Evolutionary conservation across 1,140 invertebrate genomes (phyloP), one percentile per base, ranked within the genome.

Genomic region (Diabrotica undecimpunctata): DNA sequence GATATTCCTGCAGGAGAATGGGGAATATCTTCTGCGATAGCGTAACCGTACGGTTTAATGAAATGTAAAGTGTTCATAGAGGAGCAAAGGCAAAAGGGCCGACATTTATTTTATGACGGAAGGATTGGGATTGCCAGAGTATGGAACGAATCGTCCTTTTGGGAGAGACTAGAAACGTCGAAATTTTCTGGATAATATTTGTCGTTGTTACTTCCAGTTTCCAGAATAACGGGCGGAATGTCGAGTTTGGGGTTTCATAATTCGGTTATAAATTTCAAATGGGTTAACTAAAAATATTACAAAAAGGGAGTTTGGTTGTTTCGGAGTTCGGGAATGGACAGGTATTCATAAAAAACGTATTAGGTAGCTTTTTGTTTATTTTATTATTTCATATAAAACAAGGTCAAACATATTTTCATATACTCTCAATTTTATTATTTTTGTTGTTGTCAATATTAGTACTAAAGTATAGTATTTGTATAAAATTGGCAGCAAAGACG

Each of bases 31-130:
- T 46, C n/a, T 46, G 41, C n/a, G n/a, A 8, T n/a, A n/a, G 41
- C 41, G n/a, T 46, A 46, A n/a, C 8, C 41, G n/a, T 46, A 46
- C 41, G 41, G n/a, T n/a, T 46, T 46, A 46, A 46, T 46, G 41
- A 46, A 46, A 46, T 46, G 41, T 46, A 46, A 46, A 46, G 41
- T 46, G 41, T 46, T 46, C 41, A 46, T n/a, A 46, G n/a, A 10
- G n/a, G n/a, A 46, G 41, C 8, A 46, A 46, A 46, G 41, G 41
- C 41, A 46, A 46, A 25, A 46, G 41, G 41, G 41, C 41, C 41
- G 41, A 46, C 41, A 6, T 46, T 46, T 46, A 46, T 46, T 46
- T 46, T 46, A 46, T 46, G n/a, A n/a, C 41, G 41, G 41, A 46
- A 10, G 41, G 41, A 46, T 46, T 46, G 41, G 41, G n/a, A 46